phyloP scores from a whole-genome alignment of 2,888 invertebrate species.

The Drosophila kanekoi region DNA sequence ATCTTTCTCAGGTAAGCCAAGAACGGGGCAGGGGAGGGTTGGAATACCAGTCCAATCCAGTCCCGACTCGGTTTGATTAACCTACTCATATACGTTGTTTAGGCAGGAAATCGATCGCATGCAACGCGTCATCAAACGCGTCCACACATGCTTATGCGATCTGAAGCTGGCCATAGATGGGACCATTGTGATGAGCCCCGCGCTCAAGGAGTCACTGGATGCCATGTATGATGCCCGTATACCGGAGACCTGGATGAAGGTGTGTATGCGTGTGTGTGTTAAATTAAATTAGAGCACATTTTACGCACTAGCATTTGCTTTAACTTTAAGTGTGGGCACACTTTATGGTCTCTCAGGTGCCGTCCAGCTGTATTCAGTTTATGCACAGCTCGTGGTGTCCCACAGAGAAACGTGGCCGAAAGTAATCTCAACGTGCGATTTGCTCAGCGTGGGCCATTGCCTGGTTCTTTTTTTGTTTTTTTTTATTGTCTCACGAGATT shows the following conservation, averaged over 20 bases:
- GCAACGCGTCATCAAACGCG: slow-evolving; percentile 92
- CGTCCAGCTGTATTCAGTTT: slow-evolving; percentile 27
- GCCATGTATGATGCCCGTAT: slow-evolving; percentile 98
- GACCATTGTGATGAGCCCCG: slow-evolving; percentile 98
- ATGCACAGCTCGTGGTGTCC: slow-evolving; percentile 38
- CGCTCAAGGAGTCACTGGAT: slow-evolving; percentile 93
- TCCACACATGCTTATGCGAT: slow-evolving; percentile 93
- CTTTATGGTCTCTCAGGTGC: slow-evolving; percentile 59
- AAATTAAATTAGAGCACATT: slow-evolving; percentile 31
- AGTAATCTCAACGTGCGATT: slow-evolving; percentile 55
- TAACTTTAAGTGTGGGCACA: slow-evolving; percentile 42
- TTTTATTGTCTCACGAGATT: slow-evolving; percentile 68
- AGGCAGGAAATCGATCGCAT: slow-evolving; percentile 93
- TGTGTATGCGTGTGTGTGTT: slow-evolving; percentile 73
- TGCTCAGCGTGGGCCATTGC: slow-evolving; percentile 32
- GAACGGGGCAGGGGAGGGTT: neutral
- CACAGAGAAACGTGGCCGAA: slow-evolving; percentile 41
- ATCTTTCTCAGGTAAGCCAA: slow-evolving; percentile 91
- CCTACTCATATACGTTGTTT: slow-evolving; percentile 26
- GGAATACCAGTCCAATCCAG: neutral
- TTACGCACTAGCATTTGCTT: slow-evolving; percentile 29
- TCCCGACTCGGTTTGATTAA: slow-evolving; percentile 7
- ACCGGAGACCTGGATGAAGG: slow-evolving; percentile 96
- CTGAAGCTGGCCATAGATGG: slow-evolving; percentile 98
- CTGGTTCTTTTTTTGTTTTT: slow-evolving; percentile 4